phyloP scores from a whole-genome alignment of 2,888 invertebrate species.

The Fragum whitleyi region DNA sequence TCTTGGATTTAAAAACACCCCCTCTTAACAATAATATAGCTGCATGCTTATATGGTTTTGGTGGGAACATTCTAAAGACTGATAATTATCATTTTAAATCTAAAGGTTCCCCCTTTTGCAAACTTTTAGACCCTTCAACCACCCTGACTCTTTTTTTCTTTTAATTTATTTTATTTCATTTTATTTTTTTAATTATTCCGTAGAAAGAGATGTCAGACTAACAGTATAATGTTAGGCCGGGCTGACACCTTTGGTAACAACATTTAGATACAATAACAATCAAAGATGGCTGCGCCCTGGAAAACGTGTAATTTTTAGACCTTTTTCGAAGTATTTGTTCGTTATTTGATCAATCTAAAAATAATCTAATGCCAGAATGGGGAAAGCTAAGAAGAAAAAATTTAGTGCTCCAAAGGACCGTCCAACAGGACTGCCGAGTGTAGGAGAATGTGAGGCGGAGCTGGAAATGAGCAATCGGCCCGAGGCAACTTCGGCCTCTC shows the following conservation, averaged over 20 bases:
- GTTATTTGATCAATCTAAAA: neutral
- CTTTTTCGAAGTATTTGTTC: neutral
- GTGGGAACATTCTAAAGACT: too few relatives aligned
- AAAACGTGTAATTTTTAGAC: neutral
- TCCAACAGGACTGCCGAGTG: constrained; percentile 75
- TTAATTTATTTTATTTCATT: too few relatives aligned
- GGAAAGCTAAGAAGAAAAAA: constrained; percentile 77
- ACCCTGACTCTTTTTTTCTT: too few relatives aligned
- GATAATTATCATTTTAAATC: too few relatives aligned
- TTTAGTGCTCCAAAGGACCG: constrained; percentile 68
- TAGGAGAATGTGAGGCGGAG: constrained; percentile 68
- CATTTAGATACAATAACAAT: neutral
- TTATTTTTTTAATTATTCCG: too few relatives aligned
- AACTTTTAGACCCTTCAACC: too few relatives aligned
- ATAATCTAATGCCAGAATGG: constrained; percentile 62
- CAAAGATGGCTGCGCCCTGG: constrained; percentile 36
- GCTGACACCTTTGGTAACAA: neutral
- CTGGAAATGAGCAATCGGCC: constrained; percentile 42
- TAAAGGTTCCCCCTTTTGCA: too few relatives aligned
- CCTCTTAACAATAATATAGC: too few relatives aligned
- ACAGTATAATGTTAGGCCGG: too few relatives aligned
- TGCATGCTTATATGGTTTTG: too few relatives aligned
- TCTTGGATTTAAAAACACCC: too few relatives aligned
- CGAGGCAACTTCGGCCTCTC: constrained; percentile 37
- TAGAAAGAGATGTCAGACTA: too few relatives aligned